Conservation (phyloP, 1,140 invertebrate genomes). For the Muscidifurax raptorellus region DNA sequence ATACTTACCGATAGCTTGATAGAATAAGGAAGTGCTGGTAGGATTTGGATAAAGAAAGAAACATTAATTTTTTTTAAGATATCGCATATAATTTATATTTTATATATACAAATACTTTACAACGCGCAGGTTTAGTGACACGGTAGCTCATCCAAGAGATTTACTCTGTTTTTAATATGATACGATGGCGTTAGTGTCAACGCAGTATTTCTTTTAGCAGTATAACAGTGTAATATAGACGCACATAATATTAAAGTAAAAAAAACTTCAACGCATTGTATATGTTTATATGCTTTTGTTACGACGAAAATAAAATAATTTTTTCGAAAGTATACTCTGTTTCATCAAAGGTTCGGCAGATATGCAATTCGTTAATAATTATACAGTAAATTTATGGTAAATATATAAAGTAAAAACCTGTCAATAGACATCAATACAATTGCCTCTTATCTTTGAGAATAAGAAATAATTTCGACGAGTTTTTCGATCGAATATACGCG, state of each 20-base stretch:
- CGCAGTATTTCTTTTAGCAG: slow-evolving; percentile 5
- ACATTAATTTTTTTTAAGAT: slow-evolving; percentile 6
- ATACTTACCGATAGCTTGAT: not conserved
- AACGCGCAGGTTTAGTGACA: slow-evolving; percentile 66
- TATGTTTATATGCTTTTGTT: not conserved
- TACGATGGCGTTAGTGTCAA: not conserved
- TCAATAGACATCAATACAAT: not conserved
- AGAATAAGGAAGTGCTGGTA: not conserved
- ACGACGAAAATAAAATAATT: not conserved
- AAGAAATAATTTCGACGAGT: not conserved
- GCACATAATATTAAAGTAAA: slow-evolving; percentile 37
- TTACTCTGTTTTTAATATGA: slow-evolving; percentile 19
- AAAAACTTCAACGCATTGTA: not conserved
- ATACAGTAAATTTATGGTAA: too few relatives aligned
- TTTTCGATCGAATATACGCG: slow-evolving; percentile 13
- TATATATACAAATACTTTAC: slow-evolving; percentile 76
- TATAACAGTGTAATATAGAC: slow-evolving; percentile 1
- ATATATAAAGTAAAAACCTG: not conserved
- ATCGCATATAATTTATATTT: slow-evolving; percentile 75
- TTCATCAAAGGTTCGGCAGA: not conserved
- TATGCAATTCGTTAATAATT: not conserved
- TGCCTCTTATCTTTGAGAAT: not conserved
- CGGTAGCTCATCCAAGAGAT: slow-evolving; percentile 33
- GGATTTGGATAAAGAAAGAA: too few relatives aligned
- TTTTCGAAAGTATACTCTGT: not conserved